Evolutionary conservation across 2,888 invertebrate genomes (phyloP).

Genomic region (Platypus cylindrus): DNA sequence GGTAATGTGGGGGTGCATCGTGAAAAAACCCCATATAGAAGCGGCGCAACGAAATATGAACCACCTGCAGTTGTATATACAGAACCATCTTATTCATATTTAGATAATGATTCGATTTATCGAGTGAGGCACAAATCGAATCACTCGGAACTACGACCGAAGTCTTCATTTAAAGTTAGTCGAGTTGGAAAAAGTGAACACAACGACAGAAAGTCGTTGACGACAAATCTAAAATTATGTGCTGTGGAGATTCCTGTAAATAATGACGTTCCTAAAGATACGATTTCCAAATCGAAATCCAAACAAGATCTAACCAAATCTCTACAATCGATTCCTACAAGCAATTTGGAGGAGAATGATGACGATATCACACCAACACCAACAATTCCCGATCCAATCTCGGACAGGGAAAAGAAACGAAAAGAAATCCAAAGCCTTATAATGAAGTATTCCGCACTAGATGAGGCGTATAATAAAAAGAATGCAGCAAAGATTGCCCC

Average conservation of each 20-base stretch:
- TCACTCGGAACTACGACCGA: slow-evolving; percentile 32
- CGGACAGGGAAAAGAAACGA: slow-evolving; percentile 65
- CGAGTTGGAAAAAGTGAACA: slow-evolving; percentile 50
- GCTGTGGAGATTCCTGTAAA: slow-evolving; percentile 38
- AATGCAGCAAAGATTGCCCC: slow-evolving; percentile 26
- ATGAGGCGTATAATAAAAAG: slow-evolving; percentile 49
- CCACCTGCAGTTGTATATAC: slow-evolving; percentile 19
- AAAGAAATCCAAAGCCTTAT: slow-evolving; percentile 75
- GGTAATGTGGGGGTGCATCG: slow-evolving; percentile 33
- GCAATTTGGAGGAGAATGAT: slow-evolving; percentile 14
- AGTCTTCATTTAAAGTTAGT: slow-evolving; percentile 39
- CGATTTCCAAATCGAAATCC: background rate
- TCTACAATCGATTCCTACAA: too few relatives aligned
- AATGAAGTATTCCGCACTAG: slow-evolving; percentile 68
- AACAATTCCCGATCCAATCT: slow-evolving; percentile 42
- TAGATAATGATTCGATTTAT: slow-evolving; percentile 30
- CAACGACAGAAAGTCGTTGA: slow-evolving; percentile 43
- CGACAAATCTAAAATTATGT: slow-evolving; percentile 39
- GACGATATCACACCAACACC: slow-evolving; percentile 37
- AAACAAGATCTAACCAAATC: too few relatives aligned
- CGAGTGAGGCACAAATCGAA: slow-evolving; percentile 31
- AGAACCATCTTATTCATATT: slow-evolving; percentile 31
- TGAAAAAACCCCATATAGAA: slow-evolving; percentile 53
- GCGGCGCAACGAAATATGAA: slow-evolving; percentile 32
- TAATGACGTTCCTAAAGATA: slow-evolving; percentile 1